A percentile compares a stretch with the other conserved stretches of the same genome.
Evolutionary conservation across 2,888 invertebrate genomes (phyloP).

Genomic region (Drosophila recens): DNA sequence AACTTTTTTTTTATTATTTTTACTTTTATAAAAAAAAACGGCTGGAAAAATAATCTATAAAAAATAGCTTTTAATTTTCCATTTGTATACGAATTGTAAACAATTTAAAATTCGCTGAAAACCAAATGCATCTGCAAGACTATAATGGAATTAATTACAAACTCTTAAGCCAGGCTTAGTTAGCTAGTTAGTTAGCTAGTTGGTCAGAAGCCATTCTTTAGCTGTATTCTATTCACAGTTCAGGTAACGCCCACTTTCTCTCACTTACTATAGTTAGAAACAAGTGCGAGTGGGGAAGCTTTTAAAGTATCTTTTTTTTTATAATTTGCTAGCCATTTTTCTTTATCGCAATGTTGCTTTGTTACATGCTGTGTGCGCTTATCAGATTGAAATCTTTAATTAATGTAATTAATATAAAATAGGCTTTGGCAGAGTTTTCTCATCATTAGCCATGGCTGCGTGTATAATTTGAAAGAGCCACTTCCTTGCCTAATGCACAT

Average conservation of each 20-base stretch:
- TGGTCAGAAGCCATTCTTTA: not conserved
- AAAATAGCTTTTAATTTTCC: constrained; percentile 15
- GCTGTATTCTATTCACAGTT: not conserved
- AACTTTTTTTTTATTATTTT: not conserved
- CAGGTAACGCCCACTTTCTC: constrained; percentile 38
- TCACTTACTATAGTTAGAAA: not conserved
- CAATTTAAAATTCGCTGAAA: not conserved
- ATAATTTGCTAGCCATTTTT: not conserved
- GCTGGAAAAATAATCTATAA: not conserved
- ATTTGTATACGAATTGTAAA: constrained; percentile 14
- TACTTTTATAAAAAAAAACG: not conserved
- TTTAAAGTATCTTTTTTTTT: constrained; percentile 9
- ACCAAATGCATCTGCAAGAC: not conserved
- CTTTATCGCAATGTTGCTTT: not conserved
- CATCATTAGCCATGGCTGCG: constrained; percentile 44
- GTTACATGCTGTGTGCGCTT: constrained; percentile 34
- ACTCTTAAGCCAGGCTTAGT: constrained; percentile 4
- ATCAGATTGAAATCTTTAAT: constrained; percentile 59
- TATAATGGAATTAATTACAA: constrained; percentile 17
- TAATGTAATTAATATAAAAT: constrained; percentile 58
- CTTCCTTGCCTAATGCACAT: constrained; percentile 58
- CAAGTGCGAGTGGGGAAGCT: not conserved
- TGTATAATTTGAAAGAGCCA: constrained; percentile 48
- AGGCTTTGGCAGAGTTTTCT: constrained; percentile 34
- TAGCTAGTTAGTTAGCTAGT: not conserved